Evolutionary conservation across 1,140 invertebrate genomes (phyloP).

Genomic region (Bradynema listronoti): DNA sequence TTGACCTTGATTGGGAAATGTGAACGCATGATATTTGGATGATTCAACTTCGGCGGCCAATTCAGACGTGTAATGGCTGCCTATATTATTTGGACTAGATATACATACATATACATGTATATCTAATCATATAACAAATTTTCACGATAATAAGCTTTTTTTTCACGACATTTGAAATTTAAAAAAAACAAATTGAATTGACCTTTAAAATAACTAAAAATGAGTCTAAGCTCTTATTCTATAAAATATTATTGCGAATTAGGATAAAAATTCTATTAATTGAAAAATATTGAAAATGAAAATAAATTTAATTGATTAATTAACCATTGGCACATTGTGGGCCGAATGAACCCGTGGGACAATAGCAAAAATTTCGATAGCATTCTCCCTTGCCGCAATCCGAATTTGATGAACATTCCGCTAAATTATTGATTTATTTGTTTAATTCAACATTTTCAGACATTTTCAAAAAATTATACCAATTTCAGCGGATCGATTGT

Average conservation of each 20-base stretch:
- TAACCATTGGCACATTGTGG: slow-evolving; percentile 24
- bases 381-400: slow-evolving; percentile 19
- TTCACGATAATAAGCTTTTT: too few species aligned
- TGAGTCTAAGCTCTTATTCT: too few species aligned
- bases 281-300: too few species aligned
- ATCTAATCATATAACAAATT: slow-evolving; percentile 8
- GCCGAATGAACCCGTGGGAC: slow-evolving; percentile 23
- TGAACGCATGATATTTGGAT: slow-evolving; percentile 3
- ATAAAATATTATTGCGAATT: too few species aligned
- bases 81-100: too few species aligned
- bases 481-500: neutral
- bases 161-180: too few species aligned
- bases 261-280: too few species aligned
- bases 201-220: too few species aligned
- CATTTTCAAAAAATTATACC: neutral
- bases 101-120: slow-evolving; percentile 14
- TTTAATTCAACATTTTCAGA: neutral
- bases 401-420: slow-evolving; percentile 22
- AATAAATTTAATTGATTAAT: slow-evolving; percentile 16
- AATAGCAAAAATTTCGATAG: slow-evolving; percentile 18
- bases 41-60: slow-evolving; percentile 10
- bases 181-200: too few species aligned
- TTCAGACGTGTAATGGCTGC: too few species aligned
- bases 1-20: slow-evolving; percentile 13
- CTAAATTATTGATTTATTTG: slow-evolving; percentile 21